Base-by-base conservation (phyloP, 1,140 invertebrate species). In the Scaptomyza pallida region DNA sequence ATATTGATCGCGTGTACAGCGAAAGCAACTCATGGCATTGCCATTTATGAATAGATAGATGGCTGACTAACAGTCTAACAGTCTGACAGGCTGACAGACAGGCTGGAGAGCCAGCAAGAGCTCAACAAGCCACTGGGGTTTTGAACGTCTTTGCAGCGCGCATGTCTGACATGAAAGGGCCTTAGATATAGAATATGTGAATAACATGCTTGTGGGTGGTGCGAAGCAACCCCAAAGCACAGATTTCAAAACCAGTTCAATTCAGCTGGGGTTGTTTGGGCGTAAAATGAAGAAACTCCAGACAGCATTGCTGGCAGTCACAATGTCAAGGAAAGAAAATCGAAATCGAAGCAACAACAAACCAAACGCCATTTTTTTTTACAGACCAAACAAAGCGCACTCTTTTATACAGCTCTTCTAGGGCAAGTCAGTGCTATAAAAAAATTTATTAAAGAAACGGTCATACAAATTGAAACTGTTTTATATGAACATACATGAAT, bases 231-330 rank as follows among this genome's bases (percentile, higher is more conserved):
- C 82, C 82, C 82, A 86, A 88, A 88, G 76, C 82, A 82, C 78
- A 86, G 82, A 86, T 88, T 78, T 81, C 50, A 59, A 86, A 78
- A 78, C 81, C 74, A 72, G 61, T 72, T 67, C 48, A 60, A 67
- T 45, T 56, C 73, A 43, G 69, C 62, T 72, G 80, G 81, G 81
- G 83, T 85, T 72, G 83, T 63, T 74, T 52, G 61, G 55, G 41
- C 57, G 59, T 70, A 80, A 86, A 88, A 86, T 78, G 82, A 88
- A 86, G 82, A 78, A 86, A 86, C 74, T 86, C 74, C 40, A 50
- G 26, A 47, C 45, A 47, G 56, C 68, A n/a, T n/a, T n/a, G 44
- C 35, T 45, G 61, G 59, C 77, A 79, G 77, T 78, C 83, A 64
- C 78, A 88, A 88, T 88, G 82, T 88, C 82, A 88, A 88, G 82